Evolutionary conservation across 2,797 vertebrate species (phyloP), one percentile per base, ranked within the genome.

Genomic region (Chromis chromis): DNA sequence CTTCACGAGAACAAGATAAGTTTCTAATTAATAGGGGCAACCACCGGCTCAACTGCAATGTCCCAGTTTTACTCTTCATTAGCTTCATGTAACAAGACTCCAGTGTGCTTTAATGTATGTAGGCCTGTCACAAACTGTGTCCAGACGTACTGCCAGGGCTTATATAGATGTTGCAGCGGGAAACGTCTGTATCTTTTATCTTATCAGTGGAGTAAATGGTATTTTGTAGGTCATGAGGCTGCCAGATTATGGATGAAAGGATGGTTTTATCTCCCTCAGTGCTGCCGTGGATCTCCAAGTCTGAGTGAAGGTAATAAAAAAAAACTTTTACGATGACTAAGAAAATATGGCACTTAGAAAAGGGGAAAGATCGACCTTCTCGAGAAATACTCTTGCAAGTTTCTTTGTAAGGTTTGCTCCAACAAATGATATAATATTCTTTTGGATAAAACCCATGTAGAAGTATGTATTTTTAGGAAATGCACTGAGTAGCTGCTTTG

Each of bases 11-110:
- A 79, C 92, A 82, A 92, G 92, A 90, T 89, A 89, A 94, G 93
- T 93, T 82, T 85, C 93, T 95, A 94, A 97, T 97, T 96, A 96
- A 95, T 93, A 87, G 91, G 92, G 92, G 90, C 84, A 82, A 82
- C 83, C 78, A 66, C 63, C 84, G 86, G 90, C 57, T 31, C 76
- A 25, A 71, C 76, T 53, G 69, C 49, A 36, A 50, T 31, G 69
- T 76, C 74, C 75, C 52, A 68, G 64, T 68, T 71, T 75, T 48
- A 31, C 53, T 42, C 71, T 71, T 67, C 40, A 42, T 52, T 68
- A 67, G 54, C 71, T 53, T 28, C 36, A 13, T 50, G 70, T 79
- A 65, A 49, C 60, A 62, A 36, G 21, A 65, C 39, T 74, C 53
- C 21, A 6, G 6, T 24, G 11, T 44, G 36, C 17, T 39, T 19